Base-by-base conservation (phyloP, 2,113 vertebrate genomes). In the Neotragus pygmaeus region DNA sequence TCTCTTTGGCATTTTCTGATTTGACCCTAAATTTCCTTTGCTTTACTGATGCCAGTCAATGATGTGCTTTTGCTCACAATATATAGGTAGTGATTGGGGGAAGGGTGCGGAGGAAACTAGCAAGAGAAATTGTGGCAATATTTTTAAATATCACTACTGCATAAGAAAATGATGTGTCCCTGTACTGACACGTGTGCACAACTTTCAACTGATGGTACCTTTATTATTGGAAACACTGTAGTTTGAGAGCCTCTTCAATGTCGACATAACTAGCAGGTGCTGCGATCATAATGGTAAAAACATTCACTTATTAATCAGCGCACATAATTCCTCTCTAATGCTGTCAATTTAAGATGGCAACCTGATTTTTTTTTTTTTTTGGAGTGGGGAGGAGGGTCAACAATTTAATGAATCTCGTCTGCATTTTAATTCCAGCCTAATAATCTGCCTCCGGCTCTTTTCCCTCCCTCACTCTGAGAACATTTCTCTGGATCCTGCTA, bases 381-480 rank as follows among this genome's bases (percentile, higher is more conserved):
- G 96, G 98, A 98, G 98, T 98, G 98, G 98, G 98, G 97, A 98
- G 98, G 98, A 98, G 98, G 98, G 98, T 99, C 98, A 99, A 98
- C 98, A 98, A 99, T 98, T 99, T 99, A 99, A 99, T 99, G 99
- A 99, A 99, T 98, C 98, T 98, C 11, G 97, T 98, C 98, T 98
- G 98, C 98, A 98, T 99, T 99, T 99, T 99, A 99, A 99, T 99
- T 98, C 98, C 98, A 98, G 97, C 98, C 98, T 99, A 99, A 98
- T 99, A 98, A 98, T 98, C 96, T 98, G 98, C 98, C 98, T 98
- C 98, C 33, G 98, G 98, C 98, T 98, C 92, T 98, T 98, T 98
- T 98, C 96, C 96, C 97, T 98, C 97, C 96, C 97, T 98, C 97
- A 95, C 95, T 98, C 97, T 75, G 95, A 93, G 94, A 96, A 91